Evolutionary conservation across 2,888 invertebrate genomes (phyloP), one percentile per base, ranked within the genome.

Genomic region (Caenorhabditis angaria): DNA sequence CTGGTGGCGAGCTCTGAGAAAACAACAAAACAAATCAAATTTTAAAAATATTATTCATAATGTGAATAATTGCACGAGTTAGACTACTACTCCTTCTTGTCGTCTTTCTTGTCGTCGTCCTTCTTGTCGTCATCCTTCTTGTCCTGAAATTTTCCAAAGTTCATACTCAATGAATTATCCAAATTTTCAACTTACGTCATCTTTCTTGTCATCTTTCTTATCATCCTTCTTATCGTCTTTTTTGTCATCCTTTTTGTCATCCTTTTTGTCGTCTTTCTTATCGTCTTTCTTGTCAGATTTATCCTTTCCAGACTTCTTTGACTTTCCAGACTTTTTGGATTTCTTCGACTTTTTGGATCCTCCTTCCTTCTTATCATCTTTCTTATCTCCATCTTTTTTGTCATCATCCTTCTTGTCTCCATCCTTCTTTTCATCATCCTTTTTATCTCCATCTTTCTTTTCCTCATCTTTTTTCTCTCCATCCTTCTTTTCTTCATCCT

Each of bases 121-220:
- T 51, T 51, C n/a, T 51, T 51, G 25, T 51, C 51, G 12, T 51
- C 51, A 18, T 51, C 51, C 51, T 51, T 51, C 51, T 51, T 51
- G 22, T 51, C 51, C 2, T 51, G 22, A 10, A 22, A 22, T 22
- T 51, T 51, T 18, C 18, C 10, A 14, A 41, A 10, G 10, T 18
- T 32, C 5, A 32, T 8, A 32, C 6, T 32, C 32, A 41, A 41
- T 41, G 10, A 41, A 41, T 41, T 10, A 18, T 14, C 18, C 10
- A 3, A 3, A 3, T 14, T 41, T 41, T 41, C 18, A 18, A 41
- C 41, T 41, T 41, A 41, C 41, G 18, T 41, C 41, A 2, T 41
- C 41, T 14, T 41, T 41, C 41, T 41, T 41, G 41, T 48, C 48
- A 8, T 48, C 48, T 20, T 48, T 51, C 51, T 51, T 51, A 22